Evolutionary conservation across 2,113 vertebrate species (phyloP), one percentile per base, ranked within the genome.

Genomic region (Fukomys damarensis): DNA sequence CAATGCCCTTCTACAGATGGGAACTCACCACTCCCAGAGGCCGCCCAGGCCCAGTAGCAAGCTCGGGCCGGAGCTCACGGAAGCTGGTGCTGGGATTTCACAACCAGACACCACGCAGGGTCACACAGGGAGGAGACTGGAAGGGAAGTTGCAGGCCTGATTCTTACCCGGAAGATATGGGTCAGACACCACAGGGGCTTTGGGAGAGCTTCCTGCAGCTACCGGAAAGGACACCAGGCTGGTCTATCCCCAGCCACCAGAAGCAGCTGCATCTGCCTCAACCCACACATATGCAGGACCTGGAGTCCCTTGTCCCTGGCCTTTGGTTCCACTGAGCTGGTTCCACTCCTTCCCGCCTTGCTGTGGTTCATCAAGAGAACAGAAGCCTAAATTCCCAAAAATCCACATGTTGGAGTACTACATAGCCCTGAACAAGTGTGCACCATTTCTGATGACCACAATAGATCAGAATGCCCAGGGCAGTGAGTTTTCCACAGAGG

Each of bases 341-440:
- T 4, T 17, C 26, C 52, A 72, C 5, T 38, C 28, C 7, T 49
- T 24, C 49, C 49, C 3, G 2, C n/a, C 2, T 49, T 19, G 28
- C 7, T 77, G 4, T 7, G 2, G 1, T 35, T 16, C 59, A 12
- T 41, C 0, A 26, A 43, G 30, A 46, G 11, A 38, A 52, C 22
- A 1, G 38, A 30, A 26, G 1, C n/a, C 1, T 0, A 4, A 9
- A 11, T 22, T 63, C 38, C n/a, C 0, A 0, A 6, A 6, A 2
- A 11, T 11, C 46, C 38, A 5, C 0, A 7, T 4, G 0, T 0
- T 1, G 86, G 56, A 72, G 24, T 16, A 5, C 24, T 0, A 56
- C 0, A 20, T 46, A 8, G 65, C 46, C 1, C 28, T 0, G 6
- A 35, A 9, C 7, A 17, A 1, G 19, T 17, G 4, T 30, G 24